Evolutionary conservation across 1,140 invertebrate genomes (phyloP).

Genomic region (Ylistrum balloti): DNA sequence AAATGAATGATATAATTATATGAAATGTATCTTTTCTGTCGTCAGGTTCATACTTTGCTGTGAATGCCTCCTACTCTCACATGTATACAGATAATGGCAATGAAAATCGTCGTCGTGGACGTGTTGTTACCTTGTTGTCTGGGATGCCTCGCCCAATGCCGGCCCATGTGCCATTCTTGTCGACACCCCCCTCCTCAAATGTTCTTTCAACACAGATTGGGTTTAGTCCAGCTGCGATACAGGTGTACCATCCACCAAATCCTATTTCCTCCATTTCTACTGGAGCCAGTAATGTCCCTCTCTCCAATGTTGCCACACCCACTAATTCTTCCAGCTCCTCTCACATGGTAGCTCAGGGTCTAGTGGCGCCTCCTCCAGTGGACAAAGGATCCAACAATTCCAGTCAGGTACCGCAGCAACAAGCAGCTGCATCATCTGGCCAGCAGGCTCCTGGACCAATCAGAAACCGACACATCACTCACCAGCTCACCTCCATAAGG

Average conservation of each 20-base stretch:
- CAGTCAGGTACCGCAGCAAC: not conserved
- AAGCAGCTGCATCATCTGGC: not conserved
- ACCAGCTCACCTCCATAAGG: not conserved
- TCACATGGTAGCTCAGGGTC: not conserved
- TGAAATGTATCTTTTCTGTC: not conserved
- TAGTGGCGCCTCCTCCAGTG: not conserved
- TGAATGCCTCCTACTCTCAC: conserved; percentile 74
- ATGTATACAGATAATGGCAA: conserved; percentile 71
- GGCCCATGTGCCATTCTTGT: not conserved
- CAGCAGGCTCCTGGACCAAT: not conserved
- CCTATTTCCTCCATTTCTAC: not conserved
- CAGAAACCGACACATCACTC: not conserved
- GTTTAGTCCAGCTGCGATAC: not conserved
- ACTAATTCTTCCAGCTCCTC: conserved; percentile 30
- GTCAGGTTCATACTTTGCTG: conserved; percentile 78
- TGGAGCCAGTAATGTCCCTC: not conserved
- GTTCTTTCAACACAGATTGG: not conserved
- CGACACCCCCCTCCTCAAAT: not conserved
- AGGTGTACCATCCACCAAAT: not conserved
- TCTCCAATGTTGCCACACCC: not conserved
- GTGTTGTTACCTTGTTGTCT: not conserved
- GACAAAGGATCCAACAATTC: conserved; percentile 17
- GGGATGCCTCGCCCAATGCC: conserved; percentile 14
- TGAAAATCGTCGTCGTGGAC: conserved; percentile 35
- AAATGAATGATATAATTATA: no score